Percentiles rank a stretch among this genome's conserved stretches.
phyloP scores from a whole-genome alignment of 2,888 invertebrate species.

The Salpingus planirostris region DNA sequence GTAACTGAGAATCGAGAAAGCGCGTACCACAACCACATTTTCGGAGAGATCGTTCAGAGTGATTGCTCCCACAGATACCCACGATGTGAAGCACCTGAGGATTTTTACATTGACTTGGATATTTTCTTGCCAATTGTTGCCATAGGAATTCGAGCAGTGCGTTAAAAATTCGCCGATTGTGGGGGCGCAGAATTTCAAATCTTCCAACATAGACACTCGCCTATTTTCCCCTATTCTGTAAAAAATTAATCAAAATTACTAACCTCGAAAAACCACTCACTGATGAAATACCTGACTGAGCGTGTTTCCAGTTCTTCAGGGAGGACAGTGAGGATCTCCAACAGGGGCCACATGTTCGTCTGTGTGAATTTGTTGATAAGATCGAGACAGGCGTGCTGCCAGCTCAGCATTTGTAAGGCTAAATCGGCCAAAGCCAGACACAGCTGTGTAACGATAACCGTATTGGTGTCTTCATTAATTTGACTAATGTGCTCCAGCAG shows the following conservation, averaged over 20 bases:
- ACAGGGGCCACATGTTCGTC: slow-evolving; percentile 68
- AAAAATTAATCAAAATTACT: too few species aligned
- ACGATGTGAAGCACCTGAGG: slow-evolving; percentile 81
- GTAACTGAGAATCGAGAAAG: slow-evolving; percentile 55
- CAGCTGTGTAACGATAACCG: slow-evolving; percentile 83
- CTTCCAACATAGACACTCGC: slow-evolving; percentile 71
- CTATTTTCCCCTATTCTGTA: slow-evolving; percentile 79
- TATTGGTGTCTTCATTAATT: slow-evolving; percentile 69
- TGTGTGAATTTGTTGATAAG: slow-evolving; percentile 68
- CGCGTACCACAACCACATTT: slow-evolving; percentile 62
- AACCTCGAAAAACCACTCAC: too few species aligned
- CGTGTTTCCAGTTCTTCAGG: slow-evolving; percentile 91
- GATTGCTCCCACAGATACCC: slow-evolving; percentile 80
- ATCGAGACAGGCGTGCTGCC: slow-evolving; percentile 83
- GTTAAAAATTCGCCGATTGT: slow-evolving; percentile 72
- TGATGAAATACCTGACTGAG: slow-evolving; percentile 54
- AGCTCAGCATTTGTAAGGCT: slow-evolving; percentile 85
- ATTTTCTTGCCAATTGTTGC: slow-evolving; percentile 57
- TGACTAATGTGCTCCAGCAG: slow-evolving; percentile 78
- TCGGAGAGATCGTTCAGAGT: slow-evolving; percentile 64
- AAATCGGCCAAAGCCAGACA: slow-evolving; percentile 90
- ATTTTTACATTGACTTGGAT: slow-evolving; percentile 63
- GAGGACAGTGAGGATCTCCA: slow-evolving; percentile 87
- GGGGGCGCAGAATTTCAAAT: slow-evolving; percentile 66
- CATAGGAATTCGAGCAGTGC: slow-evolving; percentile 59